Base-by-base conservation (phyloP, 2,888 invertebrate species). In the Polydrusus pterygomalis region DNA sequence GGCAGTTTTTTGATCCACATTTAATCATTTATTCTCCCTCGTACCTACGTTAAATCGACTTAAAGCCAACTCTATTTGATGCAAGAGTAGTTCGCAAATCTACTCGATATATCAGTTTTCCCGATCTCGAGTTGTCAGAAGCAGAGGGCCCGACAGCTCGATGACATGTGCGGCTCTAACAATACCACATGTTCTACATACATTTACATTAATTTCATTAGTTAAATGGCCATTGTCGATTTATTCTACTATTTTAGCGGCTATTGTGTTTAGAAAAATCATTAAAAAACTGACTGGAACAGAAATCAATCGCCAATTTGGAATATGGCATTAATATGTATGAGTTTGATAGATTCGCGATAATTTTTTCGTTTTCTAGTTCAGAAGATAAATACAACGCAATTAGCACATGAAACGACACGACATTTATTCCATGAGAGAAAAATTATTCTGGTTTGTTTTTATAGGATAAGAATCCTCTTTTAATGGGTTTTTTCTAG, bases 181-280 rank as follows among this genome's bases (percentile, higher is more conserved):
- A 87, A 86, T 85, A 82, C 84, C 83, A 79, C 83, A 82, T 81
- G 81, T 80, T 83, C 81, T 82, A 85, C 83, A 78, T 84, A 84
- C 82, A 86, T 86, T 85, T 85, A 85, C 86, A 86, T 86, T 86
- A 83, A 86, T 86, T 86, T 84, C 84, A 85, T 86, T 86, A 84
- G 75, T 78, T 81, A 85, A 84, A 85, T 85, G 84, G 79, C 63
- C 63, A 62, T 71, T 63, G 75, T 75, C 51, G 75, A 62, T 75
- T n/a, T 58, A 63, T 65, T 71, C 64, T 71, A 56, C 54, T 56
- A 54, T 64, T 71, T 67, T 30, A 58, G 58, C 67, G 30, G 65
- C 49, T 17, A 30, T 30, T 63, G 38, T 63, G 17, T 20, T 45
- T 43, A 43, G 71, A 38, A 17, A 56, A 30, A 30, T 65, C 30